Conservation (phyloP, 2,888 invertebrate species). For the Anthophora plumipes region DNA sequence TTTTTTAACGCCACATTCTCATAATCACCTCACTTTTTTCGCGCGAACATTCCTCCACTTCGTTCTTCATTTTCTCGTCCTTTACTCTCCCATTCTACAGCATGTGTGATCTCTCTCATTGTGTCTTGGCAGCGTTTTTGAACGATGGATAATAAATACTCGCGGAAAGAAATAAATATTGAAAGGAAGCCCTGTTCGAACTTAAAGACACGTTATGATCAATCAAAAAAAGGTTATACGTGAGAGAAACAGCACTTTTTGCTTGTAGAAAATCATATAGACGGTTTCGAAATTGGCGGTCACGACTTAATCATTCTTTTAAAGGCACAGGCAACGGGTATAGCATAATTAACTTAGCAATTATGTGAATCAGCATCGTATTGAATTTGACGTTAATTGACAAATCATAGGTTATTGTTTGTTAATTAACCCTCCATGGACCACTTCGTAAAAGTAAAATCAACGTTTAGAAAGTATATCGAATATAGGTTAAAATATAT, state of each 20-base stretch:
- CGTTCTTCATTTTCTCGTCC: slow-evolving; percentile 5
- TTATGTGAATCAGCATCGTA: background rate
- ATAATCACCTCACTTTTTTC: slow-evolving; percentile 59
- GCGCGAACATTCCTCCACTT: slow-evolving; percentile 25
- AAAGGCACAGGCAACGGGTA: slow-evolving; percentile 80
- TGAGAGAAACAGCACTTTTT: background rate
- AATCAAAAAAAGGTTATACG: slow-evolving; percentile 31
- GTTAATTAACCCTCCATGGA: slow-evolving; percentile 13
- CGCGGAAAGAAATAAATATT: slow-evolving; percentile 69
- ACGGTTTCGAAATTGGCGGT: slow-evolving; percentile 56
- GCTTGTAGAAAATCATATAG: slow-evolving; percentile 13
- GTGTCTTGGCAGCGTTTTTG: slow-evolving; percentile 79
- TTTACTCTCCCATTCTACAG: background rate
- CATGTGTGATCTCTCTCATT: slow-evolving; percentile 49
- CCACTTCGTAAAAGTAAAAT: background rate
- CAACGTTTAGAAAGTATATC: background rate
- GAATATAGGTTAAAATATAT: background rate
- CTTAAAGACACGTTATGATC: slow-evolving; percentile 51
- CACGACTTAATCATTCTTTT: slow-evolving; percentile 54
- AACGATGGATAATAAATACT: slow-evolving; percentile 72
- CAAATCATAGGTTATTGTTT: slow-evolving; percentile 1
- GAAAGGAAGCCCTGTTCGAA: slow-evolving; percentile 78
- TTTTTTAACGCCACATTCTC: slow-evolving; percentile 60
- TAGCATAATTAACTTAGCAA: slow-evolving; percentile 68
- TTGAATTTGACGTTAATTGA: background rate